Conservation (phyloP, 2,797 vertebrate species). For the Danio aesculapii region DNA sequence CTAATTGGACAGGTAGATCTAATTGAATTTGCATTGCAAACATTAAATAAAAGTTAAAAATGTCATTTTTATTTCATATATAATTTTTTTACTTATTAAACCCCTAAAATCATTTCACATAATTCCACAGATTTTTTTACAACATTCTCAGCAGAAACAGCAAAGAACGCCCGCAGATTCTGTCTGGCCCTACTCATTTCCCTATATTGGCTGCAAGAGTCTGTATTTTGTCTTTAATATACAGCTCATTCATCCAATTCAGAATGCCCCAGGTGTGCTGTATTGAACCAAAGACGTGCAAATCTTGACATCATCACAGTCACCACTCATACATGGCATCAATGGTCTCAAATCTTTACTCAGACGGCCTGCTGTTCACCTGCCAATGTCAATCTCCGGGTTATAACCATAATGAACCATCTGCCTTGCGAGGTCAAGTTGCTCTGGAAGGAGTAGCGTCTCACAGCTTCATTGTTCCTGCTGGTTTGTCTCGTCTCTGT, state of each 20-base stretch:
- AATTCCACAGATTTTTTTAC: too few relatives aligned
- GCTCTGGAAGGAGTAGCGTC: constrained; percentile 44
- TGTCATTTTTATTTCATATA: too few relatives aligned
- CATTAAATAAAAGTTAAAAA: too few relatives aligned
- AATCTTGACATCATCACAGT: constrained; percentile 12
- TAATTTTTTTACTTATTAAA: too few relatives aligned
- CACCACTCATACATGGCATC: constrained; percentile 27
- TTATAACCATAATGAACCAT: constrained; percentile 39
- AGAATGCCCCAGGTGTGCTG: constrained; percentile 1
- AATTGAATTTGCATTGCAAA: too few relatives aligned
- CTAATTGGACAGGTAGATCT: too few relatives aligned
- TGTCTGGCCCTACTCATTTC: constrained; percentile 6
- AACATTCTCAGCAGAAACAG: too few relatives aligned
- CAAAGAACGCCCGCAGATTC: too few relatives aligned
- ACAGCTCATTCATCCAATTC: constrained; percentile 38
- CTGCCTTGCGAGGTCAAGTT: constrained; percentile 28
- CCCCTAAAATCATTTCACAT: too few relatives aligned
- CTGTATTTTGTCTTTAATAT: constrained; percentile 32
- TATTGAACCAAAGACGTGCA: background rate
- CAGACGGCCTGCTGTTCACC: constrained; percentile 16
- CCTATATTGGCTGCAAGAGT: constrained; percentile 9
- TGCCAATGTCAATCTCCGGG: constrained; percentile 39
- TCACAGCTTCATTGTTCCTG: constrained; percentile 41
- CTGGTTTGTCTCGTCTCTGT: constrained; percentile 38
- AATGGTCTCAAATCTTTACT: constrained; percentile 27